Base-by-base conservation (phyloP, 2,113 vertebrate genomes). In the Salvelinus fontinalis region DNA sequence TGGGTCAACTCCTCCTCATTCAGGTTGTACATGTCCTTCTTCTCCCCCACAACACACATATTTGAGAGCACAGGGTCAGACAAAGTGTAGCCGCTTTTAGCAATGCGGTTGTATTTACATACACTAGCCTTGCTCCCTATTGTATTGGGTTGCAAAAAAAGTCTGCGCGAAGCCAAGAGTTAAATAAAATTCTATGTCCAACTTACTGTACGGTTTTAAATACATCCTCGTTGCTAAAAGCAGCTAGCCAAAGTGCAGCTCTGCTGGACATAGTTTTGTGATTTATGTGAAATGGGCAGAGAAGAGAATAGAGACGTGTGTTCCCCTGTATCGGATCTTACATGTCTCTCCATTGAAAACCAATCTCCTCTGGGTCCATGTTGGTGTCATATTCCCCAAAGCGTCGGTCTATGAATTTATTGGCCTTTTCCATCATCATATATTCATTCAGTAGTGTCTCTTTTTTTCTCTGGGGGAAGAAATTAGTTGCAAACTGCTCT, bases 1-100 rank as follows among this genome's bases (percentile, higher is more conserved):
- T 99, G 98, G 66, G 98, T 99, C 75, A 99, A 88, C 71, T 99
- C 97, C 7, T 98, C 98, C 86, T 99, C 97, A 16, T 99, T 99
- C 75, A 99, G 93, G 83, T 97, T 98, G 85, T 94, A 99, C 67
- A 98, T 76, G 29, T 90, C 95, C 88, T 95, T 97, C 87, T 95
- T 97, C 3, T 94, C 94, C 0, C 94, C 94, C 31, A 34, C 31
- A 34, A 34, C 31, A 34, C 31, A 34, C 31, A 34, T 34, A 34
- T 34, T 6, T 34, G 5, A 34, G 31, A 34, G 31, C 31, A 39
- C 34, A 8, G 34, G 34, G 7, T 11, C 39, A 44, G 39, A 8
- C 39, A 44, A 44, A 11, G 8, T 44, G 39, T 44, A 44, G 39
- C 8, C 2, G 54, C 54, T 16, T 57, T 57, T 57, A 20, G 16